Conservation (phyloP, 1,140 invertebrate species). For the Drosophila arizonae region DNA sequence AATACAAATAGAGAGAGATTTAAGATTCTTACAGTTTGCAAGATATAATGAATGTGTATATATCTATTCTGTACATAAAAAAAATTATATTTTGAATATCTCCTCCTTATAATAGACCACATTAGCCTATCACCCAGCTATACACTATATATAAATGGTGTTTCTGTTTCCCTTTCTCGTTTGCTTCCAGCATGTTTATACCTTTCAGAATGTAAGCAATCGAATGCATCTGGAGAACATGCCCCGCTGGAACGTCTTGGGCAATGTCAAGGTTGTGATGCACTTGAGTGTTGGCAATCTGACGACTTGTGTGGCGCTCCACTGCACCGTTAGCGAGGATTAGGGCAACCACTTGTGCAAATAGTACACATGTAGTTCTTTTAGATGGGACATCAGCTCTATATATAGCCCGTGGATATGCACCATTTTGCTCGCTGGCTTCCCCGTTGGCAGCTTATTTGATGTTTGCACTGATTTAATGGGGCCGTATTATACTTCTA, state of each 20-base stretch:
- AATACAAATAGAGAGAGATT: no score
- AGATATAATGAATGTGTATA: no score
- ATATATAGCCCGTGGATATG: neutral
- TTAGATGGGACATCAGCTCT: neutral
- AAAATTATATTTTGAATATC: no score
- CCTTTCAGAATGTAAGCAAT: conserved; percentile 45
- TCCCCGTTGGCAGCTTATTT: conserved; percentile 13
- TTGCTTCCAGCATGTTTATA: conserved; percentile 39
- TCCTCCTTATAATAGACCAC: no score
- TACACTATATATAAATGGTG: neutral
- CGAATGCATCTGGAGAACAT: conserved; percentile 40
- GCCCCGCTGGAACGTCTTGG: conserved; percentile 38
- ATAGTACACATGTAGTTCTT: neutral
- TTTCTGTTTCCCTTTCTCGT: neutral
- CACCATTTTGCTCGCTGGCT: conserved; percentile 1
- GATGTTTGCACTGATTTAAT: conserved; percentile 53
- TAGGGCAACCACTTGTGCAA: no score
- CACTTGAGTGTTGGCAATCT: conserved; percentile 30
- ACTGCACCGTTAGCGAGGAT: conserved; percentile 21
- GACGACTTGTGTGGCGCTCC: conserved; percentile 36
- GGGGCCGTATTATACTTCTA: conserved; percentile 49
- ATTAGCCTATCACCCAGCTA: no score
- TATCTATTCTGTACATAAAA: no score
- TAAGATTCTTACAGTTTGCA: no score
- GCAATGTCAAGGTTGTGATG: conserved; percentile 43